Conservation (phyloP, 1,140 invertebrate species). For the Tetramorium alpestre region DNA sequence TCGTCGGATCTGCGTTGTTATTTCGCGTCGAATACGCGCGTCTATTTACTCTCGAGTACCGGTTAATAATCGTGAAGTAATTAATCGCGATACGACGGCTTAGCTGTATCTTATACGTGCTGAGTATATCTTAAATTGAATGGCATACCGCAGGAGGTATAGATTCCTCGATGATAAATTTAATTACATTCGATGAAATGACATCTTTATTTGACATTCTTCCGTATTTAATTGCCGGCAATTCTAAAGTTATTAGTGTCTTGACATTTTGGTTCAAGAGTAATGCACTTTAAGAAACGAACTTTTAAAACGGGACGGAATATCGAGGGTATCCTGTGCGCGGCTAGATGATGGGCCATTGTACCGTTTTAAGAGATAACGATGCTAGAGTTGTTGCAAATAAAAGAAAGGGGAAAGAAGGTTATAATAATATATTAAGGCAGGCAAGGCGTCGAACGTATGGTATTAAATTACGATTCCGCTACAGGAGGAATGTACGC, state of each 20-base stretch:
- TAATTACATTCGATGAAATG: neutral
- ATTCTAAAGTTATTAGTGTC: neutral
- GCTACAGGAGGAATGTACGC: slow-evolving; percentile 8
- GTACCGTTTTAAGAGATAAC: neutral
- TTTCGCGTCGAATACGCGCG: neutral
- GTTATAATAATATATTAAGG: slow-evolving; percentile 31
- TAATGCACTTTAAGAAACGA: neutral
- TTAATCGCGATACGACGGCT: neutral
- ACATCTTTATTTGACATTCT: neutral
- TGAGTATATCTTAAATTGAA: neutral
- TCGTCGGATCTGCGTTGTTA: slow-evolving; percentile 23
- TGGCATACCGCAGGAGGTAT: neutral
- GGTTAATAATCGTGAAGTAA: neutral
- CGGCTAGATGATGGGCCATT: neutral
- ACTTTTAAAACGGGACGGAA: neutral
- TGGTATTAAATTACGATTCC: slow-evolving; percentile 39
- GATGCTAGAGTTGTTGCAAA: neutral
- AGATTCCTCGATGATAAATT: neutral
- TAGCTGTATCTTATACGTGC: neutral
- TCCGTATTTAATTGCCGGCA: neutral
- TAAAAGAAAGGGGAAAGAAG: slow-evolving; percentile 14
- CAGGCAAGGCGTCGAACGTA: neutral
- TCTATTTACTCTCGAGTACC: neutral
- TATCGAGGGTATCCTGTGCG: neutral
- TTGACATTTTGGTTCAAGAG: neutral